phyloP scores from a whole-genome alignment of 2,888 invertebrate genomes.

The Petrolisthes cinctipes region DNA sequence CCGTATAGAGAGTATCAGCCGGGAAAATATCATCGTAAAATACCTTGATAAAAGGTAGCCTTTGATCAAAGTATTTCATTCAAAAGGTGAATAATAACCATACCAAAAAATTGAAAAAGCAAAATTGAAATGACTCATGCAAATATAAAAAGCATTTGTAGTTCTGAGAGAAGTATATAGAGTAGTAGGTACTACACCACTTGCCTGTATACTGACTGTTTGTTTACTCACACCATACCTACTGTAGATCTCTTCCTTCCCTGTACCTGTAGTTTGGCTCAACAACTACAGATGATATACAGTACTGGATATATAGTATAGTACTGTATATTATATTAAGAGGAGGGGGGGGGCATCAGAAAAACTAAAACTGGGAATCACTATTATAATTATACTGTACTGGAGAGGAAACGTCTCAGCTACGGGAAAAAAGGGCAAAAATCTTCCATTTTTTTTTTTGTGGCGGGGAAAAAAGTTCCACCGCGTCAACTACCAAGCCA shows the following conservation, averaged over 20 bases:
- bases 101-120: conserved; percentile 9
- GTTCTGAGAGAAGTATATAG: conserved; percentile 20
- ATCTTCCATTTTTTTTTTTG: neutral
- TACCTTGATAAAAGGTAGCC: conserved; percentile 3
- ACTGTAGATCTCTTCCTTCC: conserved; percentile 36
- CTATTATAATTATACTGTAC: neutral
- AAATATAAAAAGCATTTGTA: conserved; percentile 29
- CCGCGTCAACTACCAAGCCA: neutral
- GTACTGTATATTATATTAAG: neutral
- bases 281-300: conserved; percentile 41
- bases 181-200: conserved; percentile 37
- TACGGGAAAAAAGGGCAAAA: neutral
- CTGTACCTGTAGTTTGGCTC: conserved; percentile 42
- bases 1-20: neutral
- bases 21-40: conserved; percentile 10
- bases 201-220: conserved; percentile 44
- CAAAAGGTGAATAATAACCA: conserved; percentile 18
- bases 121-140: conserved; percentile 31
- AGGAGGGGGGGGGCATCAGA: conserved; percentile 15
- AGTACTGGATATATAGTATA: neutral
- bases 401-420: neutral
- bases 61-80: conserved; percentile 23
- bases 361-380: conserved; percentile 23
- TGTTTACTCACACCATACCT: conserved; percentile 27
- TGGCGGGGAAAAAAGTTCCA: neutral